These are phyloP conservation scores for Indicator maculatus DNA, from an alignment of 2,113 vertebrate species.

Conservation along the genomic window DNA sequence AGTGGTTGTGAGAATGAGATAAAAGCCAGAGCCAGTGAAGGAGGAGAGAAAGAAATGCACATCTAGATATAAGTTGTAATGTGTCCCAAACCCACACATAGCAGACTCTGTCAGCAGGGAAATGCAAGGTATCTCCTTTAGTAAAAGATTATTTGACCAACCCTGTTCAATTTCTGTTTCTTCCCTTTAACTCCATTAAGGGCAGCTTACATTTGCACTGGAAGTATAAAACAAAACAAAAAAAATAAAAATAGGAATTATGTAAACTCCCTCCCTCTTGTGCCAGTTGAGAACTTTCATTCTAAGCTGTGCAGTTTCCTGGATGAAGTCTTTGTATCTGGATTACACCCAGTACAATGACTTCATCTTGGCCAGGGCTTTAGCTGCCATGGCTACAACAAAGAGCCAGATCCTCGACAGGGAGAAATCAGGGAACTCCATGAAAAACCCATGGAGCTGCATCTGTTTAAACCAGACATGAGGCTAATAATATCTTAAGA, in stretches of 20 bases:
- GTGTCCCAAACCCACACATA: background rate
- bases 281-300: background rate
- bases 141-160: background rate
- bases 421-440: background rate
- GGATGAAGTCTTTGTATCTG: background rate
- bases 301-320: background rate
- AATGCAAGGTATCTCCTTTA: background rate
- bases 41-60: background rate
- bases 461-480: background rate
- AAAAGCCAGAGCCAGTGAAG: background rate
- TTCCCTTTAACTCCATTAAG: background rate
- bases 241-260: background rate
- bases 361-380: background rate
- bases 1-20: background rate
- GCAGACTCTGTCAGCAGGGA: background rate
- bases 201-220: background rate
- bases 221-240: background rate
- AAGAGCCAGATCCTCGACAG: background rate
- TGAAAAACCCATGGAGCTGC: background rate
- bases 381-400: background rate
- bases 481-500: background rate
- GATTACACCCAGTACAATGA: background rate
- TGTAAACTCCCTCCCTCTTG: background rate
- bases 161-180: background rate
- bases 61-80: background rate